Evolutionary conservation across 2,113 vertebrate genomes (phyloP), one percentile per base, ranked within the genome.

Genomic region (Phrynosoma blainvillii): DNA sequence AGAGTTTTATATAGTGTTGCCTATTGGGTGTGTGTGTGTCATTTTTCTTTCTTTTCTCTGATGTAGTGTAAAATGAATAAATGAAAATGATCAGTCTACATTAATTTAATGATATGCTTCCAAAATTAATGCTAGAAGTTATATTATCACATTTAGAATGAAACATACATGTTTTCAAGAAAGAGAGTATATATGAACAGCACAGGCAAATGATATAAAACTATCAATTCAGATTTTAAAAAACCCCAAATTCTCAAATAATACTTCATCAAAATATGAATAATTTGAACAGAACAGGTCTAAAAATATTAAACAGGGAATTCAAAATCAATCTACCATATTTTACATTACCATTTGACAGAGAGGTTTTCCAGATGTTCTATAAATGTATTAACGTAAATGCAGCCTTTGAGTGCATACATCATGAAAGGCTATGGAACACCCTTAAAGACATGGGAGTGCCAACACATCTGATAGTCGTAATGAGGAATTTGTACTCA

Each of bases 181-280:
- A 75, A 75, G 12, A 9, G 18, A 82, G 4, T 40, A 42, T 65
- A 65, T 12, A n/a, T 20, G 32, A 52, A 52, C 23, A 73, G 14
- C 70, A 79, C 7, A 36, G 11, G 7, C 20, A 73, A 52, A 40
- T 14, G 56, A 59, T 27, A 42, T 16, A 36, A n/a, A 73, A 14
- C 52, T 93, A 91, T 84, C 73, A 52, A 90, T 80, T 0, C 74
- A 80, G 36, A 90, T 83, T 74, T 23, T 65, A 88, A 87, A 84
- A 85, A 6, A 11, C 14, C 36, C 52, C 77, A 89, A 92, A 59
- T 36, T 73, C 90, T 80, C 87, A 91, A 84, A 89, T 36, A 87
- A 79, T 10, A n/a, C 47, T 85, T 79, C 82, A 88, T 78, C 23
- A 82, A 89, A 91, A 89, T 36, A 62, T 1, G 0, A 56, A 62